A percentile compares a stretch with the other conserved stretches of the same genome.
phyloP scores from a whole-genome alignment of 2,113 vertebrate genomes.

The Plestiodon gilberti region DNA sequence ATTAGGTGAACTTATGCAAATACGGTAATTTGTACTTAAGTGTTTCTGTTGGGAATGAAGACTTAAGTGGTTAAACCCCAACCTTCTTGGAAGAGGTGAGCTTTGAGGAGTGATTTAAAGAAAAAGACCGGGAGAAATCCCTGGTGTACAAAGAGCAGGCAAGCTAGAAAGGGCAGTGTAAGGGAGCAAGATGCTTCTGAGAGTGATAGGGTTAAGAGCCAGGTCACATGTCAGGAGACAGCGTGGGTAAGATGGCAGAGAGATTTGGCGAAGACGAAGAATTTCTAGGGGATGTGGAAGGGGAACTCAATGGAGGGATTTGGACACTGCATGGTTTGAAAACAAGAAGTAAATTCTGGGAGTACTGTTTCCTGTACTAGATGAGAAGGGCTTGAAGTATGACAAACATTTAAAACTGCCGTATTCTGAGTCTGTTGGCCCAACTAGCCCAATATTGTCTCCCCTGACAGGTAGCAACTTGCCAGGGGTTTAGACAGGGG shows the following conservation, averaged over 20 bases:
- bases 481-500: no score
- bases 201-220: background rate
- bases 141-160: no score
- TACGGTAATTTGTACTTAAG: background rate
- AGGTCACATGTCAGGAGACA: background rate
- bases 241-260: background rate
- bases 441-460: no score
- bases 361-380: background rate
- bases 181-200: background rate
- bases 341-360: background rate
- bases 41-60: background rate
- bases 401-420: background rate
- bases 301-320: background rate
- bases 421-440: no score
- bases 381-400: background rate
- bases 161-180: no score
- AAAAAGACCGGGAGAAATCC: no score
- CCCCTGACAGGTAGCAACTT: no score
- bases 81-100: background rate
- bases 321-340: background rate
- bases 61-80: background rate
- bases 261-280: background rate
- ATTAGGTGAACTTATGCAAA: no score
- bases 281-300: background rate
- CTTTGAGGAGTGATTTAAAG: background rate